Evolutionary conservation across 1,140 invertebrate species (phyloP), one percentile per base, ranked within the genome.

Genomic region (Ericerus pela): DNA sequence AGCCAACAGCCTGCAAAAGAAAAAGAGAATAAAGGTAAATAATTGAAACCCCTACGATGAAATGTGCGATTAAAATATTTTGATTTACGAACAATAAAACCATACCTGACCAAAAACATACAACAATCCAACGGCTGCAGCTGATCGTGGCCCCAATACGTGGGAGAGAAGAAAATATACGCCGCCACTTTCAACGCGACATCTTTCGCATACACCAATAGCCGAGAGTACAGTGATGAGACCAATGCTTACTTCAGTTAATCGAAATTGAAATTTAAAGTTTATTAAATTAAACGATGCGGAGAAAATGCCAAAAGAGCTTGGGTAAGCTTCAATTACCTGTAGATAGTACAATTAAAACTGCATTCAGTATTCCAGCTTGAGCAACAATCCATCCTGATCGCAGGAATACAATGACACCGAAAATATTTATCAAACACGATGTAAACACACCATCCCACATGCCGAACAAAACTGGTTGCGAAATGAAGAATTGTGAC

Each of bases 301-400:
- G 16, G n/a, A 55, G n/a, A 51, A 47, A 26, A 51, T 8, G 28
- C 11, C 11, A 31, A 53, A 11, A 12, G 53, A 54, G 33, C 4
- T 24, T 54, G 28, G 8, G 18, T 20, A 41, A 57, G 5, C 28
- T 41, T 24, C 26, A 63, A 58, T 67, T 70, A 85, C 84, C 82
- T 71, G 88, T 86, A 64, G 87, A 80, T 58, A 95, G 72, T 53
- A 96, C 84, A 61, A 95, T 89, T 55, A 92, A 70, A 29, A 95
- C 76, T 51, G 88, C 87, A 74, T 88, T 80, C 12, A 88, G 73
- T 62, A 95, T 80, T 43, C 94, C 94, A 60, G 91, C 91, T 75
- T 96, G 86, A 28, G 84, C 91, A 3, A 97, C 92, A 66, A 97
- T 91, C 93, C 93, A 96, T 57, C 94, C 93, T 60, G 91, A 91